Conservation (phyloP, 2,888 invertebrate species). For the Eristalinus aeneus region DNA sequence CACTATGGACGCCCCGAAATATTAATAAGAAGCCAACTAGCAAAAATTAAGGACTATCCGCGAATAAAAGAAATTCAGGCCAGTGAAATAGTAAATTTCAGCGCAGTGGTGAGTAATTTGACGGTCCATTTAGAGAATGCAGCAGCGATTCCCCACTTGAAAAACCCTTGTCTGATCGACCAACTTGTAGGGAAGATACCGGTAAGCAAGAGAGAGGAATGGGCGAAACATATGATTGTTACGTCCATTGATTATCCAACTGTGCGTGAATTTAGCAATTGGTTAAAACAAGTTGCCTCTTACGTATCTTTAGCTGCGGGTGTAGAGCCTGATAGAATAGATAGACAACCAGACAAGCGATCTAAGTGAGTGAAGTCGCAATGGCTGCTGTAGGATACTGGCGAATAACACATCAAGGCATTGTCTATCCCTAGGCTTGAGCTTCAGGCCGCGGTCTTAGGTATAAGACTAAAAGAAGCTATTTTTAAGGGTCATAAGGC, state of each 20-base stretch:
- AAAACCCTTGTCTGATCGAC: too few species aligned
- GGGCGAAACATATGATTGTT: background rate
- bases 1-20: background rate
- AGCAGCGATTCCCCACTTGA: too few species aligned
- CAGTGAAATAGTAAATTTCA: too few species aligned
- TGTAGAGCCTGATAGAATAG: background rate
- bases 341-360: background rate
- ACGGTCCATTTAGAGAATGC: too few species aligned
- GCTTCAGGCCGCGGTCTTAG: background rate
- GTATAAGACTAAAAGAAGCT: background rate
- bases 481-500: background rate
- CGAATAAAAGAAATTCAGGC: too few species aligned
- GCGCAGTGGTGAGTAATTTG: too few species aligned
- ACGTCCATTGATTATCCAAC: background rate
- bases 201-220: background rate
- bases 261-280: background rate
- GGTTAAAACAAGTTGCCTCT: slow-evolving; percentile 1
- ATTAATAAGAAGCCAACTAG: background rate
- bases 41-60: too few species aligned
- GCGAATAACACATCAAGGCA: background rate
- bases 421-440: background rate
- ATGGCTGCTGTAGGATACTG: background rate
- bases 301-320: slow-evolving; percentile 7
- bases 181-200: too few species aligned
- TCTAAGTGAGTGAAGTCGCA: background rate